phyloP scores from a whole-genome alignment of 2,888 invertebrate genomes.

The Bedellia somnulentella region DNA sequence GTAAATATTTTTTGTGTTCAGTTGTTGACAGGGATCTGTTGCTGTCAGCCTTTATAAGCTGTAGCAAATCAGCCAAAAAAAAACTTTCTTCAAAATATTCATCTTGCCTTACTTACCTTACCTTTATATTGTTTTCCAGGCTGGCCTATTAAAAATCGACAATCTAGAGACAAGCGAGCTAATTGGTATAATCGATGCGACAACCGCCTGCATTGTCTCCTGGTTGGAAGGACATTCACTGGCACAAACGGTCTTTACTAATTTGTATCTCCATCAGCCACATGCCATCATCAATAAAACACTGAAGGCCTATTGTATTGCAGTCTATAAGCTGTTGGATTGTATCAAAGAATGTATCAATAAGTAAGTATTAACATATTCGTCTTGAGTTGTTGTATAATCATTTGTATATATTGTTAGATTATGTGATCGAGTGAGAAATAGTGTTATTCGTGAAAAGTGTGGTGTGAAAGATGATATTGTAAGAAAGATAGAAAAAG shows the following conservation, averaged over 20 bases:
- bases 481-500: too few species aligned
- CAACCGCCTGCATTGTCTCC: conserved; percentile 90
- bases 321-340: conserved; percentile 86
- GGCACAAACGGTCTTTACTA: conserved; percentile 96
- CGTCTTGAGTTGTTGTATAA: conserved; percentile 3
- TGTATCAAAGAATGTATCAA: conserved; percentile 86
- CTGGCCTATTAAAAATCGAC: conserved; percentile 75
- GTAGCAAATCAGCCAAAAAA: too few species aligned
- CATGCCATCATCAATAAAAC: conserved; percentile 79
- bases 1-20: too few species aligned
- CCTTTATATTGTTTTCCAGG: conserved; percentile 64
- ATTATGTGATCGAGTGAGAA: too few species aligned
- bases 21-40: too few species aligned
- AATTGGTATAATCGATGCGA: conserved; percentile 92
- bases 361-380: conserved; percentile 59
- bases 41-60: too few species aligned
- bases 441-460: too few species aligned
- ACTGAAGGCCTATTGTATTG: conserved; percentile 83
- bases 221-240: conserved; percentile 97
- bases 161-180: conserved; percentile 76
- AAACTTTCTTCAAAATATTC: too few species aligned
- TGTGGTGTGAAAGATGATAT: too few species aligned
- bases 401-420: too few species aligned
- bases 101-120: too few species aligned
- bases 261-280: conserved; percentile 92